phyloP scores from a whole-genome alignment of 1,140 invertebrate genomes.

The Tetramorium alpestre region DNA sequence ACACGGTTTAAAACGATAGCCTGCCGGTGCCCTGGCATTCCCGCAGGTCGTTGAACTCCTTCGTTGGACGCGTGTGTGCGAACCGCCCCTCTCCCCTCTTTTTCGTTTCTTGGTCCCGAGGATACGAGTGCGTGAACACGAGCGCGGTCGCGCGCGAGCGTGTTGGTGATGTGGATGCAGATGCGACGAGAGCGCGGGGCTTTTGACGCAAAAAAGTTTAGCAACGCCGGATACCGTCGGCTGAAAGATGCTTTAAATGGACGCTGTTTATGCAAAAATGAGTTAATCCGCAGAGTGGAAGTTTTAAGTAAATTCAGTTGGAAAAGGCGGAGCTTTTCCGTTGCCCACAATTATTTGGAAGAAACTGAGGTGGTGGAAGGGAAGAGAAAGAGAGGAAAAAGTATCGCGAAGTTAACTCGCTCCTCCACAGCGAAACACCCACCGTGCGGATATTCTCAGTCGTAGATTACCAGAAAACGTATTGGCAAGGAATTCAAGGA shows the following conservation, averaged over 20 bases:
- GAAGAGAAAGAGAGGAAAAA: neutral
- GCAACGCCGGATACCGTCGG: neutral
- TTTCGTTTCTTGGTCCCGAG: slow-evolving; percentile 68
- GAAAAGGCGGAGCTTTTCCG: neutral
- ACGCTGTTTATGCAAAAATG: slow-evolving; percentile 31
- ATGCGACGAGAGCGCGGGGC: slow-evolving; percentile 45
- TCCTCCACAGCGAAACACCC: slow-evolving; percentile 14
- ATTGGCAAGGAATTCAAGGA: slow-evolving; percentile 60
- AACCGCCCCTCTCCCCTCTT: slow-evolving; percentile 61
- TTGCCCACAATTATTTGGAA: neutral
- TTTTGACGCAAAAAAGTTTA: slow-evolving; percentile 40
- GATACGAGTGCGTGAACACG: slow-evolving; percentile 59
- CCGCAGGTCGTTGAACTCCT: slow-evolving; percentile 75
- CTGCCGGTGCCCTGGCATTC: slow-evolving; percentile 74
- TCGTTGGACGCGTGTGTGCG: slow-evolving; percentile 62
- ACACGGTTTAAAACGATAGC: slow-evolving; percentile 73
- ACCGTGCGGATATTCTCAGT: slow-evolving; percentile 45
- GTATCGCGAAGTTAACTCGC: slow-evolving; percentile 11
- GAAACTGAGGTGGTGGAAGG: neutral
- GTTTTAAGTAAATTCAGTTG: slow-evolving; percentile 31
- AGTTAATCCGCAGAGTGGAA: neutral
- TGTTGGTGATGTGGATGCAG: slow-evolving; percentile 46
- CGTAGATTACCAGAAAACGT: slow-evolving; percentile 58
- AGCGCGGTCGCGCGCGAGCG: slow-evolving; percentile 23
- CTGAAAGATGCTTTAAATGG: slow-evolving; percentile 3